Base-by-base conservation (phyloP, 2,113 vertebrate species). In the Telmatochromis sp. region DNA sequence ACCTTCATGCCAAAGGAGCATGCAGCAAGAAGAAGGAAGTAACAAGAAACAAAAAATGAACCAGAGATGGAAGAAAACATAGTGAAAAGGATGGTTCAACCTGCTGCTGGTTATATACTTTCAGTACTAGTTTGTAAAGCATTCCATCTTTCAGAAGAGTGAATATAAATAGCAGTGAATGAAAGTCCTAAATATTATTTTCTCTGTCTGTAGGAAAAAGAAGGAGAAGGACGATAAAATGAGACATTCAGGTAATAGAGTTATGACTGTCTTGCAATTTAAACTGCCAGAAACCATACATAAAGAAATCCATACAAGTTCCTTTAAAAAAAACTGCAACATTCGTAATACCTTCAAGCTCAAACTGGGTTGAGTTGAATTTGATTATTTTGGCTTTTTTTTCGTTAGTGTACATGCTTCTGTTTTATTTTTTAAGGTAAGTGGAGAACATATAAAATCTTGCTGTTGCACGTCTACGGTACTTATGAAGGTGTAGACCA, bases 1-100 rank as follows among this genome's bases (percentile, higher is more conserved):
- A 90, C 80, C 89, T 84, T 91, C 96, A 96, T 97, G 95, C 96
- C 92, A 95, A 90, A 83, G 71, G 82, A 95, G 88, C 96, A 96
- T 97, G 97, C 97, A 96, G 83, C 90, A 86, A 90, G 91, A 86
- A 95, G 89, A 87, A 82, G 87, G 82, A 93, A 84, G 65, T 85
- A 87, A 92, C 83, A 79, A 86, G 86, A 83, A 90, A 93, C 82
- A 87, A 87, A 92, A 89, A 91, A 65, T 73, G 57, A 82, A 91
- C 82, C 55, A 87, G 83, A 90, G 45, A 92, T 92, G 90, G 89
- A 93, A 89, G 92, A 92, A 92, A 90, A 94, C 84, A 86, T 84
- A 86, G 89, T 86, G 88, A 84, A 86, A 87, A 91, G 75, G 82
- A 87, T 83, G 80, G 82, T 86, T 68, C 53, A 87, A 19, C 81